Conservation (phyloP, 2,888 invertebrate genomes). For the Ischnura elegans region DNA sequence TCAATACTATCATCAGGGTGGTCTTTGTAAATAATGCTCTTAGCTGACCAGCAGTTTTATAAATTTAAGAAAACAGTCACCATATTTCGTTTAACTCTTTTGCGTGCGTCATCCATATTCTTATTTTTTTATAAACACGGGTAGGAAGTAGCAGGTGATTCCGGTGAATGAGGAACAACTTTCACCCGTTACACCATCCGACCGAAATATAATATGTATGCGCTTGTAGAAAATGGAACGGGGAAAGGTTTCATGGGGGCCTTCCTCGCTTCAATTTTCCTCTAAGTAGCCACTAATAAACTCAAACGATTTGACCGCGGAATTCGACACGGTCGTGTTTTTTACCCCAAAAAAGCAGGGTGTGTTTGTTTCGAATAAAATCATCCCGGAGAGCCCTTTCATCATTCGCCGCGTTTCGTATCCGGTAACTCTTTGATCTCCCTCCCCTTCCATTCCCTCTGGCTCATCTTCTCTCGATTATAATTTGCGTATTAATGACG, state of each 20-base stretch:
- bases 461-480: not conserved
- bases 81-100: not conserved
- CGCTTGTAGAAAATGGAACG: not conserved
- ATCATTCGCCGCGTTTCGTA: slow-evolving; percentile 39
- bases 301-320: slow-evolving; percentile 3
- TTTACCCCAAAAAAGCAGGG: slow-evolving; percentile 22
- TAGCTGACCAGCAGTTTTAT: not conserved
- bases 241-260: not conserved
- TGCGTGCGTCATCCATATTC: not conserved
- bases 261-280: slow-evolving; percentile 12
- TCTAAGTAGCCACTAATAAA: slow-evolving; percentile 61
- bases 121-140: not conserved
- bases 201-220: slow-evolving; percentile 50
- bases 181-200: not conserved
- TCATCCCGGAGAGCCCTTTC: slow-evolving; percentile 19
- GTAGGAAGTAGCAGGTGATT: slow-evolving; percentile 42
- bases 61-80: not conserved
- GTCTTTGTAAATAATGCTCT: not conserved
- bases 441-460: slow-evolving; percentile 25
- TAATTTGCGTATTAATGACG: slow-evolving; percentile 47
- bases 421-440: slow-evolving; percentile 21
- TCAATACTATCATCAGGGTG: too few species aligned
- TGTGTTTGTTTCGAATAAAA: slow-evolving; percentile 55
- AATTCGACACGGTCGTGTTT: slow-evolving; percentile 56
- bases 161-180: not conserved